Evolutionary conservation across 1,140 invertebrate genomes (phyloP).

Genomic region (Drosophila dunni): DNA sequence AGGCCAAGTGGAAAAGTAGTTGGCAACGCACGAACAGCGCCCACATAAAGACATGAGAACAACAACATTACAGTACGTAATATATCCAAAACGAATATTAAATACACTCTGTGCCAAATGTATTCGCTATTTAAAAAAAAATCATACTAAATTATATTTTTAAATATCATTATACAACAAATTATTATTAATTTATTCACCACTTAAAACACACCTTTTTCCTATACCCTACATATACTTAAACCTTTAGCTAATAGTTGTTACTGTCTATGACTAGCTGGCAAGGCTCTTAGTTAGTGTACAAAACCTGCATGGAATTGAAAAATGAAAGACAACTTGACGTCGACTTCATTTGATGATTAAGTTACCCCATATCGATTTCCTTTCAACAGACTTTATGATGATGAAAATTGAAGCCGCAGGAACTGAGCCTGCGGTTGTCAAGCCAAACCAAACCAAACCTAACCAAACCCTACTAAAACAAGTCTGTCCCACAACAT

Average conservation of each 20-base stretch:
- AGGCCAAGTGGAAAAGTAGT: constrained; percentile 57
- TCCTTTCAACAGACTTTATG: constrained; percentile 74
- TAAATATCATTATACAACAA: too few relatives aligned
- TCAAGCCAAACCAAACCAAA: constrained; percentile 36
- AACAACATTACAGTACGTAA: not conserved
- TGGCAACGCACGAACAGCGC: constrained; percentile 52
- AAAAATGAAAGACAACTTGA: constrained; percentile 76
- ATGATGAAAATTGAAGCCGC: constrained; percentile 77
- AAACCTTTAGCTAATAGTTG: too few relatives aligned
- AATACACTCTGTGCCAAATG: not conserved
- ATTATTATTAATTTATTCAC: too few relatives aligned
- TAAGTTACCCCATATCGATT: constrained; percentile 80
- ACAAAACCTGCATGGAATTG: constrained; percentile 54
- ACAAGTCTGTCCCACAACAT: constrained; percentile 10
- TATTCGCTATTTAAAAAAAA: too few relatives aligned
- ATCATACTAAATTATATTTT: too few relatives aligned
- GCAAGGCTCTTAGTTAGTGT: not conserved
- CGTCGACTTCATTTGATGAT: constrained; percentile 78
- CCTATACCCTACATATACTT: too few relatives aligned
- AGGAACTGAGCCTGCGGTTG: constrained; percentile 69
- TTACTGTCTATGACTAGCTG: too few relatives aligned
- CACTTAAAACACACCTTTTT: too few relatives aligned
- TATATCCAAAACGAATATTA: not conserved
- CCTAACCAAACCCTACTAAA: constrained; percentile 12
- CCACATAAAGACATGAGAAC: constrained; percentile 27